These are phyloP conservation scores for Meles meles DNA, from an alignment of 2,113 vertebrate species.

Conservation along the genomic window DNA sequence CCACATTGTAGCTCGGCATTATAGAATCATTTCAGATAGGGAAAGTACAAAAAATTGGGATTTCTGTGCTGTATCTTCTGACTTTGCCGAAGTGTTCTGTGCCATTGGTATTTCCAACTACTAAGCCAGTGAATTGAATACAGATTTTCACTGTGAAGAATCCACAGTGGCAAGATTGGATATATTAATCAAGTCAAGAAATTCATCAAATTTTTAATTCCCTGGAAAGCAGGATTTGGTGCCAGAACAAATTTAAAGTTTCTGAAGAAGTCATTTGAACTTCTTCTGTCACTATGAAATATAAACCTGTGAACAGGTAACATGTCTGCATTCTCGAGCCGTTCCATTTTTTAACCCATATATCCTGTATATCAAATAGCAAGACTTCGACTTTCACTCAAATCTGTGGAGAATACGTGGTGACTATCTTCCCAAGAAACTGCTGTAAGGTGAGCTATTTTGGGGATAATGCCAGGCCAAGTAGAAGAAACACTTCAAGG, in stretches of 20 bases:
- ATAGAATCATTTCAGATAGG: neutral
- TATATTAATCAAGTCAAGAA: slow-evolving; percentile 35
- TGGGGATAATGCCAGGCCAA: neutral
- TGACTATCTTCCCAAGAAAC: neutral
- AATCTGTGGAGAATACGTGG: neutral
- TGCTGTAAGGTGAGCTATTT: neutral
- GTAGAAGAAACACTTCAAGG: neutral
- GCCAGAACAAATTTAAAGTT: slow-evolving; percentile 45
- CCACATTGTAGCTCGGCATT: neutral
- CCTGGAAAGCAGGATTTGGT: slow-evolving; percentile 18
- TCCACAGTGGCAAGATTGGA: neutral
- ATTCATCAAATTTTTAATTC: slow-evolving; percentile 57
- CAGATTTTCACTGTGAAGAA: slow-evolving; percentile 18
- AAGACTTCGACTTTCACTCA: neutral
- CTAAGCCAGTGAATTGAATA: neutral
- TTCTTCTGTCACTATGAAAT: slow-evolving; percentile 43
- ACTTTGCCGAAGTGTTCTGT: neutral
- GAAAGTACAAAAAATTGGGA: neutral
- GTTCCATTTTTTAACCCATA: neutral
- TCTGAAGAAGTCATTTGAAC: slow-evolving; percentile 45
- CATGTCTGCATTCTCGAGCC: slow-evolving; percentile 42
- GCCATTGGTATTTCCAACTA: neutral
- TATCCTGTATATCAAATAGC: slow-evolving; percentile 6
- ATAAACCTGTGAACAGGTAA: neutral
- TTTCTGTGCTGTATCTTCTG: neutral